Evolutionary conservation across 2,797 vertebrate genomes (phyloP).

Genomic region (Percopsis omiscomaycus): DNA sequence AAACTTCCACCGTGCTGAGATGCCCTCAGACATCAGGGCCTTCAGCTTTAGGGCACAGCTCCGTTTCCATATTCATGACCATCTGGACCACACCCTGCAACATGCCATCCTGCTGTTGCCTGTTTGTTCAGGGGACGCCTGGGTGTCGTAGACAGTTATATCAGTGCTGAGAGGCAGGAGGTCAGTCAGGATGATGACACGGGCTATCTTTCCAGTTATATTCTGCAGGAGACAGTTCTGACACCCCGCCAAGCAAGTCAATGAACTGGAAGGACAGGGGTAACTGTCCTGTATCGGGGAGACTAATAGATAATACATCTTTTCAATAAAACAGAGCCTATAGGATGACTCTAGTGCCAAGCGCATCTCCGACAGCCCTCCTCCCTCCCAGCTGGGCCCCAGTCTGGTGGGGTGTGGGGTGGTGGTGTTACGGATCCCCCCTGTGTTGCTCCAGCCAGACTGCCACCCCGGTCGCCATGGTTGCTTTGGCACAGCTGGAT

Average conservation of each 20-base stretch:
- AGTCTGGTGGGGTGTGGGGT: slow-evolving; percentile 39
- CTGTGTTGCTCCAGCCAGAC: slow-evolving; percentile 27
- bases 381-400: slow-evolving; percentile 51
- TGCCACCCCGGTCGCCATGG: slow-evolving; percentile 23
- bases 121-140: slow-evolving; percentile 58
- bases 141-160: slow-evolving; percentile 57
- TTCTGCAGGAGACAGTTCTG: slow-evolving; percentile 30
- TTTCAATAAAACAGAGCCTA: slow-evolving; percentile 40
- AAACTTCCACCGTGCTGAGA: slow-evolving; percentile 21
- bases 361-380: slow-evolving; percentile 43
- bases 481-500: slow-evolving; percentile 59
- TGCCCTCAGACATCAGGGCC: slow-evolving; percentile 29
- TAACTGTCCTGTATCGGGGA: slow-evolving; percentile 39
- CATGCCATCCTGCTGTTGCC: slow-evolving; percentile 59
- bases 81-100: slow-evolving; percentile 69
- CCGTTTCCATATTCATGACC: slow-evolving; percentile 70
- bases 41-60: slow-evolving; percentile 28
- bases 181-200: slow-evolving; percentile 55
- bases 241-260: slow-evolving; percentile 30
- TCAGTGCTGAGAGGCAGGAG: slow-evolving; percentile 46
- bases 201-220: slow-evolving; percentile 30
- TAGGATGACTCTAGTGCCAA: slow-evolving; percentile 47
- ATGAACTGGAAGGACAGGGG: slow-evolving; percentile 54
- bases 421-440: slow-evolving; percentile 16
- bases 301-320: slow-evolving; percentile 46